Conservation (phyloP, 2,888 invertebrate species). For the Himalopsyche tibetana region DNA sequence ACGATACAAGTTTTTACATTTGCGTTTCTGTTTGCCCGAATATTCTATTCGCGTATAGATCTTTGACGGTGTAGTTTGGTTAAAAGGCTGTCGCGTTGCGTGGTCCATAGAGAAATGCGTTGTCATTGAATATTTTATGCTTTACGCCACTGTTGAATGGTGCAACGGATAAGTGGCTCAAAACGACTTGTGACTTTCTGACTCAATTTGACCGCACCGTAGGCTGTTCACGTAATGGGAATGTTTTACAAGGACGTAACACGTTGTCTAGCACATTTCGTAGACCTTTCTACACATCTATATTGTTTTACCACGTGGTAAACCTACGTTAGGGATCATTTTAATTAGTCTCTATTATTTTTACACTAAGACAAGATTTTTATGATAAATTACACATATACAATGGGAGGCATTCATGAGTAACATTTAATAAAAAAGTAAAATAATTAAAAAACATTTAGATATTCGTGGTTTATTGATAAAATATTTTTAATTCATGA, state of each 20-base stretch:
- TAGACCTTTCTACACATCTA: too few species aligned
- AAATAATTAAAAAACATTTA: too few species aligned
- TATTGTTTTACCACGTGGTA: too few species aligned
- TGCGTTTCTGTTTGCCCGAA: background rate
- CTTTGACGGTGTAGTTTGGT: constrained; percentile 6
- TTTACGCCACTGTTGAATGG: constrained; percentile 23
- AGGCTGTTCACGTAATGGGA: constrained; percentile 17
- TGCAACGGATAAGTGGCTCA: background rate
- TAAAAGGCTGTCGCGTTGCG: constrained; percentile 33
- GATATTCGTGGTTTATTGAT: too few species aligned
- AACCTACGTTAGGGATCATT: too few species aligned
- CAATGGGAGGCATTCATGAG: too few species aligned
- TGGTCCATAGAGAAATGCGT: constrained; percentile 26
- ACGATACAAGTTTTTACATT: background rate
- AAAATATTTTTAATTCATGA: too few species aligned
- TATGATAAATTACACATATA: too few species aligned
- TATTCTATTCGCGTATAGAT: constrained; percentile 33
- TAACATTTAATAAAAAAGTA: too few species aligned
- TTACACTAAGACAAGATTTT: too few species aligned
- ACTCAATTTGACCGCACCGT: background rate
- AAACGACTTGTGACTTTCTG: constrained; percentile 6
- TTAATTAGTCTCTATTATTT: too few species aligned
- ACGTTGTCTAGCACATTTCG: background rate
- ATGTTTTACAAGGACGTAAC: constrained; percentile 12
- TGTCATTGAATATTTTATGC: constrained; percentile 35